These are phyloP conservation scores for Diphyllodes magnificus DNA, from an alignment of 2,113 vertebrate genomes.

Conservation along the genomic window DNA sequence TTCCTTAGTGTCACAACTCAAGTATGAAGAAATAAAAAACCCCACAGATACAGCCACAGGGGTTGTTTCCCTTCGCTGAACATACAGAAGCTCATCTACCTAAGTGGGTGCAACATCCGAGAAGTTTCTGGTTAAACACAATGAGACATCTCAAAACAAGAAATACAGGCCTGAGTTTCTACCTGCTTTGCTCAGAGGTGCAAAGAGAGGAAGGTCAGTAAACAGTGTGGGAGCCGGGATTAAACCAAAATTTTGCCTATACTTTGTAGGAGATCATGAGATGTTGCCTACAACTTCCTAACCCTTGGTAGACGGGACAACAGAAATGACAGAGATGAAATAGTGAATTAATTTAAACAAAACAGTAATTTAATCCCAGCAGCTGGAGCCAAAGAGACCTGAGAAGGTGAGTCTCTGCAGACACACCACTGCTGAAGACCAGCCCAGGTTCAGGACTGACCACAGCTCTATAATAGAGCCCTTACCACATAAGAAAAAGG, in stretches of 20 bases:
- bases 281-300: not conserved
- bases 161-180: not conserved
- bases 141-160: not conserved
- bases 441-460: not conserved
- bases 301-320: not conserved
- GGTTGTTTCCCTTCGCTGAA: not conserved
- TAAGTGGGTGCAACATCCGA: fast-evolving
- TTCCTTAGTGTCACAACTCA: not conserved
- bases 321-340: not conserved
- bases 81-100: not conserved
- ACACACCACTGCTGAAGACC: not conserved
- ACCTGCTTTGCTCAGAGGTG: not conserved
- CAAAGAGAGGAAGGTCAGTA: not conserved
- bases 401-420: not conserved
- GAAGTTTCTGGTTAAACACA: not conserved
- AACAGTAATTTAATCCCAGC: not conserved
- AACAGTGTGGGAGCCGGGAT: not conserved
- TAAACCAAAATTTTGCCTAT: not conserved
- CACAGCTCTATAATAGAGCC: fast-evolving
- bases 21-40: not conserved
- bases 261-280: not conserved
- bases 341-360: not conserved
- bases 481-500: fast-evolving
- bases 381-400: not conserved
- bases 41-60: not conserved